Percentiles rank a stretch among this genome's conserved stretches.
These are phyloP conservation scores for Anolis sagrei DNA, from an alignment of 2,113 vertebrate species.

Conservation along the genomic window DNA sequence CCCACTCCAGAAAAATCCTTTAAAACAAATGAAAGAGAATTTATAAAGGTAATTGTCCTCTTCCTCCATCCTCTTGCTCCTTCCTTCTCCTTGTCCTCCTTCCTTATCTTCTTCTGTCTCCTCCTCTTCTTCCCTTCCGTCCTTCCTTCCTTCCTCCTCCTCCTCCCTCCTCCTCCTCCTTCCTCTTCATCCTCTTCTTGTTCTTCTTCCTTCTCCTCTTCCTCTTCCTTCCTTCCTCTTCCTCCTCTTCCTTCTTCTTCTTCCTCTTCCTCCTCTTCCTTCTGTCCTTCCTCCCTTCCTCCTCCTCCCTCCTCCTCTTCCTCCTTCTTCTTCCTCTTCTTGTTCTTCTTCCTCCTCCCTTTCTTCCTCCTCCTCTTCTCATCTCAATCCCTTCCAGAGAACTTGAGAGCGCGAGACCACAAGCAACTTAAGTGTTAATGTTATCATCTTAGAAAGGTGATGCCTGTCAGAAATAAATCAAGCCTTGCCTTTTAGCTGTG, in stretches of 20 bases:
- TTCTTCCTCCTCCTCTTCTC: background rate
- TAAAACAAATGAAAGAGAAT: background rate
- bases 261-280: too few species aligned
- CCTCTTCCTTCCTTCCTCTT: background rate
- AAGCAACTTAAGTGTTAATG: slow-evolving; percentile 58
- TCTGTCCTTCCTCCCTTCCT: too few species aligned
- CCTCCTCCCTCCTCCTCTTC: background rate
- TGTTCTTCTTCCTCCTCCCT: too few species aligned
- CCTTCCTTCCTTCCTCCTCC: background rate
- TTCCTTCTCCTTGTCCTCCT: background rate
- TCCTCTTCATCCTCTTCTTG: too few species aligned
- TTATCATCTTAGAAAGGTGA: slow-evolving; percentile 63
- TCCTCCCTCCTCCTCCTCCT: background rate
- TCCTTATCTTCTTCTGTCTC: too few species aligned
- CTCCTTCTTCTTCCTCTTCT: too few species aligned
- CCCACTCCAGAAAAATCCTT: fast-evolving
- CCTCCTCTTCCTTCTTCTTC: background rate
- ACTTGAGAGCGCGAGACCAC: background rate
- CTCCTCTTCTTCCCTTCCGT: too few species aligned
- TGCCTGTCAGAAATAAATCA: slow-evolving; percentile 81
- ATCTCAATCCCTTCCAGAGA: slow-evolving; percentile 30
- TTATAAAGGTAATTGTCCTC: background rate
- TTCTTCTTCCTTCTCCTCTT: background rate
- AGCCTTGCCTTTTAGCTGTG: slow-evolving; percentile 77
- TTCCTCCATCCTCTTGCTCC: fast-evolving